Conservation (phyloP, 37 sponge, comb jelly and placozoan species). For the Chondrosia reniformis region DNA sequence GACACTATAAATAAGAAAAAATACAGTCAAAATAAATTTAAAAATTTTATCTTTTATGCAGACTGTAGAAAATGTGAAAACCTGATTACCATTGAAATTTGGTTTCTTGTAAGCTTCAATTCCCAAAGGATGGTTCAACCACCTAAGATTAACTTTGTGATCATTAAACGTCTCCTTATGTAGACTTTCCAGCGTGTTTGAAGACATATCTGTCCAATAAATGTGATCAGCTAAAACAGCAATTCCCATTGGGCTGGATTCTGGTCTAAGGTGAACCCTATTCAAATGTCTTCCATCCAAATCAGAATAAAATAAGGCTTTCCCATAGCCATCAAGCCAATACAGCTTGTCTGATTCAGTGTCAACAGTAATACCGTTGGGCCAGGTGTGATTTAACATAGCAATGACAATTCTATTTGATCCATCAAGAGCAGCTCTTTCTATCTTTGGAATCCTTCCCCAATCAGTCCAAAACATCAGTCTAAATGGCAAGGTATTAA, state of each 20-base stretch:
- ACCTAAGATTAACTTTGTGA: too few species aligned
- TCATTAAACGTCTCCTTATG: too few species aligned
- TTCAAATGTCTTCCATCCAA: background rate
- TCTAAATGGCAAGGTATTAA: constrained; percentile 31
- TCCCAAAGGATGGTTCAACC: too few species aligned
- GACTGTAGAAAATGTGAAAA: too few species aligned
- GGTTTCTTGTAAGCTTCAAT: too few species aligned
- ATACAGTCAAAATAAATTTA: too few species aligned
- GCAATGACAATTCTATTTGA: constrained; percentile 29
- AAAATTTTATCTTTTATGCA: too few species aligned
- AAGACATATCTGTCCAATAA: constrained; percentile 61
- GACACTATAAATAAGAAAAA: constrained; percentile 23
- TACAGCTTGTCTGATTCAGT: constrained; percentile 15
- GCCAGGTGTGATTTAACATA: background rate
- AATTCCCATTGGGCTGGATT: background rate
- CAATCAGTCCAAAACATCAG: constrained; percentile 80
- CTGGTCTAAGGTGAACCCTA: background rate
- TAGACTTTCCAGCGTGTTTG: too few species aligned
- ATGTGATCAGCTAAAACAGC: constrained; percentile 27
- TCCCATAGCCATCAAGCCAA: constrained; percentile 12
- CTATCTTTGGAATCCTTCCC: constrained; percentile 64
- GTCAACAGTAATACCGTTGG: constrained; percentile 31
- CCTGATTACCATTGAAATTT: too few species aligned
- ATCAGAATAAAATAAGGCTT: background rate
- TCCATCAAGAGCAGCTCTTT: constrained; percentile 64